Evolutionary conservation across 2,797 vertebrate species (phyloP).

Genomic region (Pteronotus mesoamericanus): DNA sequence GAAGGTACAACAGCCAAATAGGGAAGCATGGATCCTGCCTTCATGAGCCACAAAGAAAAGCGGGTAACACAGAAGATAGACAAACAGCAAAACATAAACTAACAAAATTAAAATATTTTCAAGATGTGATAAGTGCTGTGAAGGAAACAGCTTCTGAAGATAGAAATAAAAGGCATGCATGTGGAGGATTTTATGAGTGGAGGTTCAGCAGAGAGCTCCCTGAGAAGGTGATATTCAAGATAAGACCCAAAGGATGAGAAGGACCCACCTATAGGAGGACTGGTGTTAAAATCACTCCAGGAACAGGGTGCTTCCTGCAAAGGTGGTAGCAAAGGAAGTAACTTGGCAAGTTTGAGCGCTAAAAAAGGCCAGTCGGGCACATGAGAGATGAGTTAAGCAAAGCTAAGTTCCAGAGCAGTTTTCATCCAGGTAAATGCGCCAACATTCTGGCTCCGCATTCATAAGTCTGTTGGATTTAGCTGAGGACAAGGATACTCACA

Average conservation of each 20-base stretch:
- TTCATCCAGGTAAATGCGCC: not conserved
- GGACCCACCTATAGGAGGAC: not conserved
- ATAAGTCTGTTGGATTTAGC: not conserved
- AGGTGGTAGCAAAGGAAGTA: not conserved
- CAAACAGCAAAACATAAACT: not conserved
- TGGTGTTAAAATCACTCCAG: not conserved
- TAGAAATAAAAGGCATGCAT: not conserved
- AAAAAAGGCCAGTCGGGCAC: not conserved
- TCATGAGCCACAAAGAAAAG: not conserved
- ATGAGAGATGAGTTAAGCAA: not conserved
- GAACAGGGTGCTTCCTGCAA: not conserved
- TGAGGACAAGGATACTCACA: not conserved
- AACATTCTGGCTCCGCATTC: not conserved
- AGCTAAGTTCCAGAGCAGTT: not conserved
- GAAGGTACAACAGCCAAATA: not conserved
- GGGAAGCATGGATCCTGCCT: not conserved
- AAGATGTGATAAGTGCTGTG: not conserved
- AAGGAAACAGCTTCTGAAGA: not conserved
- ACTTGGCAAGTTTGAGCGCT: not conserved
- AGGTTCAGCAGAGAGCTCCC: not conserved
- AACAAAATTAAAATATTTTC: not conserved
- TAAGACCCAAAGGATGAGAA: not conserved
- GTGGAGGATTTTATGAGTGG: not conserved
- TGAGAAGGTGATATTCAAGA: not conserved
- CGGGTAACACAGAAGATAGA: not conserved